Evolutionary conservation across 2,888 invertebrate genomes (phyloP).

Genomic region (Euplagia quadripunctaria): DNA sequence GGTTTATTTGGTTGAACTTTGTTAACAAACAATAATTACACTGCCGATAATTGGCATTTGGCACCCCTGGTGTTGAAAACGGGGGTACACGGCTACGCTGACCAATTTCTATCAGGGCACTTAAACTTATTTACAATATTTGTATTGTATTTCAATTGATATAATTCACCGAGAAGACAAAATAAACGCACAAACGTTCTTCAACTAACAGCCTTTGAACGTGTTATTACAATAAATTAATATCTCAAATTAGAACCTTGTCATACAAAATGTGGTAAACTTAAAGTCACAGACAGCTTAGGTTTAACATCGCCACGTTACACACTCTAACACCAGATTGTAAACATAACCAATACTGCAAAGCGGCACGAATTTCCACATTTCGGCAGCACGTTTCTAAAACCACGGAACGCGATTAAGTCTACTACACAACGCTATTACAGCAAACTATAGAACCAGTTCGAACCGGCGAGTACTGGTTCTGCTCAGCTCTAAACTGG

Average conservation of each 20-base stretch:
- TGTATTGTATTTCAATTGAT: no score
- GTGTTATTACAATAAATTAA: neutral
- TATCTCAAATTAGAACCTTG: neutral
- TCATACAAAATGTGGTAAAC: neutral
- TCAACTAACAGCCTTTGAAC: neutral
- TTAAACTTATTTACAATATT: no score
- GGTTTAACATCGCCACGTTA: conserved; percentile 6
- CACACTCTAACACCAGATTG: conserved; percentile 31
- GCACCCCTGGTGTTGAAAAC: no score
- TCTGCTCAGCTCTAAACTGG: conserved; percentile 71
- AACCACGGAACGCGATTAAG: conserved; percentile 74
- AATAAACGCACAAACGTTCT: no score
- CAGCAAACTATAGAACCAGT: conserved; percentile 63
- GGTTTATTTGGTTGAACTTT: no score
- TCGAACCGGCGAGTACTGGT: conserved; percentile 46
- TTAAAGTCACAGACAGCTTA: neutral
- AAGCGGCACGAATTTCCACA: conserved; percentile 57
- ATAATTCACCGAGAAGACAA: no score
- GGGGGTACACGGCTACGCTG: no score
- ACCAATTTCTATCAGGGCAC: no score
- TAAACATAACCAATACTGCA: conserved; percentile 60
- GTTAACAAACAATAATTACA: no score
- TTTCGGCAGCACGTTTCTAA: conserved; percentile 63
- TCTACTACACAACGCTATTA: conserved; percentile 65
- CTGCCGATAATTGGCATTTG: no score